Base-by-base conservation (phyloP, 92 coral and sea anemone genomes). In the Ricordea florida region DNA sequence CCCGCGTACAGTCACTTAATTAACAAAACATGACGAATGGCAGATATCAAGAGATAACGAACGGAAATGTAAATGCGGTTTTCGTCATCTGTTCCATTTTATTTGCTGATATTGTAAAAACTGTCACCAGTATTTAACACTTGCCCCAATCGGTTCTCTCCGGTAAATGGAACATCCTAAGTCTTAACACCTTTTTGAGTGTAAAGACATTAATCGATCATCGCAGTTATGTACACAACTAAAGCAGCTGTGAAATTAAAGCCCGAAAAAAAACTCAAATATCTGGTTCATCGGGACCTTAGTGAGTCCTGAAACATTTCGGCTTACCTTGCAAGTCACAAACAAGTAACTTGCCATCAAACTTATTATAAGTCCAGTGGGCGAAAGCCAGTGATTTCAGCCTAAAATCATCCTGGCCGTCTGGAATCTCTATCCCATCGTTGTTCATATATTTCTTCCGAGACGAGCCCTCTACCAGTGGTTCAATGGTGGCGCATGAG, bases 321-420 rank as follows among this genome's bases (percentile, higher is more conserved):
- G 24, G 24, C 66, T 59, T 17, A 59, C 66, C 31, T 36, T 59
- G 66, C 17, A 59, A 22, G 31, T 59, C 66, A 35, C 66, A 59
- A 14, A 21, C 66, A 35, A 59, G 48, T 18, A 59, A 21, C 46
- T 35, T 59, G 23, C 66, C 66, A 59, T 31, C 66, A 59, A 34
- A 59, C 46, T 10, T 59, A 59, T 59, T 17, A 10, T 10, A 59
- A 5, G 20, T 59, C 66, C 66, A 36, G 22, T 59, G 66, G 28
- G 66, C 48, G 32, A 59, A 36, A 21, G 48, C 66, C 10, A 59
- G 3, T 59, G 66, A 28, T 21, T 59, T 59, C 14, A 10, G 45
- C 14, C 18, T 59, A 8, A 59, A 59, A 11, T 35, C 14, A 9
- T 35, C 29, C 46, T 59, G 46, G 30, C 46, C 66, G 4, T 36